Base-by-base conservation (phyloP, 2,797 vertebrate species). In the Chaunax sp. region DNA sequence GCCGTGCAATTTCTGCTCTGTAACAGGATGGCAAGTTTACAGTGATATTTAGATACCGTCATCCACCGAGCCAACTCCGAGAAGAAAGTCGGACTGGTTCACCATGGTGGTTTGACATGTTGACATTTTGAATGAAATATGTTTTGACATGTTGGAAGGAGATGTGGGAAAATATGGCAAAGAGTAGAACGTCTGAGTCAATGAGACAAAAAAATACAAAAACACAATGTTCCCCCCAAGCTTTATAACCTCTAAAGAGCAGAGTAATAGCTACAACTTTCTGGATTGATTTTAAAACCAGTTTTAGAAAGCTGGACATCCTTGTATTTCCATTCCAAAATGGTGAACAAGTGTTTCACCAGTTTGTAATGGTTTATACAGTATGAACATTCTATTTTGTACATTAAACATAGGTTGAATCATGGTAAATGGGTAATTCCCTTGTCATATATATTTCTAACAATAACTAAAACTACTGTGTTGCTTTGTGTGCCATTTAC, bases 21-120 rank as follows among this genome's bases (percentile, higher is more conserved):
- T 59, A 37, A 63, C 49, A 55, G 54, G 59, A 53, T 59, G 69
- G 63, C 51, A 74, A 52, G 49, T 56, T 71, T 58, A 55, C 4
- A n/a, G 12, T 23, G 13, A 49, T 64, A 60, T 80, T 72, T 51
- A 65, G 78, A 80, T 76, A 50, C 57, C 44, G 62, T 51, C 46
- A 46, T 68, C 35, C 52, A 35, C 37, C 61, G 54, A 30, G 51
- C 13, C 46, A 25, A 38, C 13, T 2, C 44, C 1, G 3, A 58
- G 40, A 26, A 23, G 35, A 33, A 56, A 18, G 64, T 23, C 30
- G 25, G 5, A 52, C 33, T 53, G 40, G 49, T 66, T 56, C 0
- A 3, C 59, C 53, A 33, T 3, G 16, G 45, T 6, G 40, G 38
- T 40, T 41, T 1, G 12, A 73, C 54, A 45, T 3, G 1, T 12